A percentile compares a stretch with the other conserved stretches of the same genome.
These are phyloP conservation scores for Pammene fasciana DNA, from an alignment of 2,888 invertebrate species.

Conservation along the genomic window DNA sequence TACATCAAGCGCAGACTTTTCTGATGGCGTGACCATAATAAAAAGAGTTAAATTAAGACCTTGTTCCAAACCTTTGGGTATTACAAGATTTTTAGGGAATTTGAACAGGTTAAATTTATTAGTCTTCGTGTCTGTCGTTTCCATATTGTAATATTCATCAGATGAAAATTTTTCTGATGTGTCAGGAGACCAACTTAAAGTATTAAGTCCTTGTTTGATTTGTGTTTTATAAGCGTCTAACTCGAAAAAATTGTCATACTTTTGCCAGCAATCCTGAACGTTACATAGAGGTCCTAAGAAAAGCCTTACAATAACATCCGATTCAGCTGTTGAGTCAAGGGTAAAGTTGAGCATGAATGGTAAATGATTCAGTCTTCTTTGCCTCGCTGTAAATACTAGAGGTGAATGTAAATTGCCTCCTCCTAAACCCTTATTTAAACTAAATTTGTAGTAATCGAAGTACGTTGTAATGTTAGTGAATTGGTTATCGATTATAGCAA, in stretches of 20 bases:
- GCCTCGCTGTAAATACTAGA: constrained; percentile 59
- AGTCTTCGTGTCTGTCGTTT: constrained; percentile 47
- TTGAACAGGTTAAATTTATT: constrained; percentile 64
- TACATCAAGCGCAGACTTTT: constrained; percentile 50
- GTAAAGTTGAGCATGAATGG: constrained; percentile 64
- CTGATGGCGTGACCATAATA: constrained; percentile 62
- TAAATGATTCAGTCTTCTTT: constrained; percentile 65
- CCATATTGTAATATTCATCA: constrained; percentile 61
- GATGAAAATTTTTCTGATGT: constrained; percentile 57
- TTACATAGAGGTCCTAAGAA: constrained; percentile 71
- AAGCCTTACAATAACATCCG: constrained; percentile 61
- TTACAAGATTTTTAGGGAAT: constrained; percentile 68
- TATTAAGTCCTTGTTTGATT: constrained; percentile 62
- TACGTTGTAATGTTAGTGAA: constrained; percentile 64
- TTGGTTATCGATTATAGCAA: constrained; percentile 56
- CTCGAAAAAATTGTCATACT: constrained; percentile 64
- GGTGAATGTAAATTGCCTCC: constrained; percentile 48
- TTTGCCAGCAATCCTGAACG: constrained; percentile 58
- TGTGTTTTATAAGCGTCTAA: constrained; percentile 60
- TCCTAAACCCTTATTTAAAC: constrained; percentile 58
- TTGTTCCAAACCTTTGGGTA: constrained; percentile 66
- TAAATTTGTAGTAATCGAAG: constrained; percentile 65
- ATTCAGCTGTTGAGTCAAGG: constrained; percentile 56
- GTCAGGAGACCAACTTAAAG: constrained; percentile 63
- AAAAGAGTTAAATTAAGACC: constrained; percentile 73